Evolutionary conservation across 1,140 invertebrate genomes (phyloP).

Genomic region (Mylabris phalerata): DNA sequence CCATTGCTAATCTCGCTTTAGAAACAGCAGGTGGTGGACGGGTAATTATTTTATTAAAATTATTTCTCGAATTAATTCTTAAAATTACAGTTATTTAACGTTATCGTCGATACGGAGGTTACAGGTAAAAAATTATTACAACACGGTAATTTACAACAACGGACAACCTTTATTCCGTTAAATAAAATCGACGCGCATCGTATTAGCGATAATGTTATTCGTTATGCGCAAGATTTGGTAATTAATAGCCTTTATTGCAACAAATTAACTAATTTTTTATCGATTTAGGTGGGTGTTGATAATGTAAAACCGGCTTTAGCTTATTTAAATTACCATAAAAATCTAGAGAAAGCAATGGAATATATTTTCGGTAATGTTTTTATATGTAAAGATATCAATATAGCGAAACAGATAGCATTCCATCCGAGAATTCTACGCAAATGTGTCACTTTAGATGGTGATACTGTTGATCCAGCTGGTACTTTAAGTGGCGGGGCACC

Average conservation of each 20-base stretch:
- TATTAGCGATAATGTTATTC: constrained; percentile 56
- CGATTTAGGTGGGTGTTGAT: constrained; percentile 57
- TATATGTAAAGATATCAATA: constrained; percentile 73
- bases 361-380: constrained; percentile 85
- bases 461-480: constrained; percentile 85
- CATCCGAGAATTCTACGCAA: constrained; percentile 65
- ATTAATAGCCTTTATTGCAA: constrained; percentile 29
- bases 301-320: constrained; percentile 80
- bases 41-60: constrained; percentile 46
- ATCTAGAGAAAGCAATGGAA: constrained; percentile 71
- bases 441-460: constrained; percentile 87
- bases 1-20: constrained; percentile 50
- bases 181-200: constrained; percentile 72
- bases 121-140: constrained; percentile 81
- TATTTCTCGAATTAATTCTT: constrained; percentile 3
- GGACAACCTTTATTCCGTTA: constrained; percentile 86
- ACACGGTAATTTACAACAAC: constrained; percentile 67
- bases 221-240: constrained; percentile 67
- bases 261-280: constrained; percentile 4
- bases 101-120: constrained; percentile 82
- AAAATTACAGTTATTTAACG: constrained; percentile 69
- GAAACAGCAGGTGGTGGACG: constrained; percentile 81
- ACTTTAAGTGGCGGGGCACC: constrained; percentile 76
- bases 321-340: constrained; percentile 68
- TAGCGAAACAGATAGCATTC: constrained; percentile 72